Evolutionary conservation across 2,888 invertebrate genomes (phyloP).

Genomic region (Amblyjoppa proteus): DNA sequence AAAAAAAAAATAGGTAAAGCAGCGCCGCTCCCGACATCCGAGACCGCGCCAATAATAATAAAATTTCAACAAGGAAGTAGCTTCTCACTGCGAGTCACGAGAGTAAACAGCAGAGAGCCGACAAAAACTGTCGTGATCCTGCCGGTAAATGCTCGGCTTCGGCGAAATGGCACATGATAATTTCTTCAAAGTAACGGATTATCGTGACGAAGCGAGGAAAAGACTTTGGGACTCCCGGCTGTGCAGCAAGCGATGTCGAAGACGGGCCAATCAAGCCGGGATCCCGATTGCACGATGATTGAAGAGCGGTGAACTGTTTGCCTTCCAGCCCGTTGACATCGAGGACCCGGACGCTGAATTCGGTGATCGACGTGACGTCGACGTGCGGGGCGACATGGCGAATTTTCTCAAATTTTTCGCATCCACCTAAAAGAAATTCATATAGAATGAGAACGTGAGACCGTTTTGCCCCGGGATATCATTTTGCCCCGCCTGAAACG

Average conservation of each 20-base stretch:
- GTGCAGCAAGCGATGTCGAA: neutral
- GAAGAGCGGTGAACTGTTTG: neutral
- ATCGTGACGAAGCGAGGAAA: neutral
- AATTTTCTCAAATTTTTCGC: too few species aligned
- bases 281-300: neutral
- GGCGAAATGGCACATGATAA: constrained; percentile 32
- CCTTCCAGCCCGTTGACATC: constrained; percentile 8
- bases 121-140: constrained; percentile 47
- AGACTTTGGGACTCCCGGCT: neutral
- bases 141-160: constrained; percentile 1
- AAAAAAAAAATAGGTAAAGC: neutral
- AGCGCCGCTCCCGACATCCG: constrained; percentile 11
- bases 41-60: constrained; percentile 39
- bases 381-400: too few species aligned
- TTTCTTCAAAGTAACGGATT: constrained; percentile 53
- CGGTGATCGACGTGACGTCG: neutral
- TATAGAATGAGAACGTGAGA: neutral
- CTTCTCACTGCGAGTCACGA: constrained; percentile 4
- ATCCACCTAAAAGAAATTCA: too few species aligned
- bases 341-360: constrained; percentile 11
- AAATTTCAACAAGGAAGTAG: constrained; percentile 35
- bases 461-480: neutral
- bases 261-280: neutral
- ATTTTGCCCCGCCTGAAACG: neutral
- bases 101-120: constrained; percentile 19